A percentile compares a stretch with the other conserved stretches of the same genome.
These are phyloP conservation scores for Accipiter virgatus DNA, from an alignment of 2,113 vertebrate genomes.

Conservation along the genomic window DNA sequence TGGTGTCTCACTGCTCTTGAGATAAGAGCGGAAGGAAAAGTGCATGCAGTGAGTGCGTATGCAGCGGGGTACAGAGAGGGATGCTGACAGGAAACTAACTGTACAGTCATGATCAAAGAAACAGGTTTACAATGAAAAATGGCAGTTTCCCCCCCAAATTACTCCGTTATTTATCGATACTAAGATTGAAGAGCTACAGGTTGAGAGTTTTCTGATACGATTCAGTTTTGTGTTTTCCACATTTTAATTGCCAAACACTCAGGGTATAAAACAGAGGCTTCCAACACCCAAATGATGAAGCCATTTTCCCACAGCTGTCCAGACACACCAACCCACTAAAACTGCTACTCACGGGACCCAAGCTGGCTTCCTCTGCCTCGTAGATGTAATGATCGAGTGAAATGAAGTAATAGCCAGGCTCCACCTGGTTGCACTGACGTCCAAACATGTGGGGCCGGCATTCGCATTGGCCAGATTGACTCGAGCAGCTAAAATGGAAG, in stretches of 20 bases:
- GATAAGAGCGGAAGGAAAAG: neutral
- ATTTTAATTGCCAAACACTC: neutral
- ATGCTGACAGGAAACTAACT: neutral
- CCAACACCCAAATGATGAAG: neutral
- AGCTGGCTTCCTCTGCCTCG: conserved; percentile 87
- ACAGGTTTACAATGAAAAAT: neutral
- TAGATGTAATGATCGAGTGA: conserved; percentile 96
- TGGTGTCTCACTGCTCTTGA: neutral
- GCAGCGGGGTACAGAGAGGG: neutral
- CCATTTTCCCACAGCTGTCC: neutral
- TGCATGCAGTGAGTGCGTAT: rapidly evolving
- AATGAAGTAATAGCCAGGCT: conserved; percentile 93
- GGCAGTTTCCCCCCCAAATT: neutral
- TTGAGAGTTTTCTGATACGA: neutral
- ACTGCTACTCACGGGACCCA: conserved; percentile 87
- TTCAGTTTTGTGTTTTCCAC: neutral
- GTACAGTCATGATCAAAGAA: neutral
- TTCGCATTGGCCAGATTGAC: conserved; percentile 86
- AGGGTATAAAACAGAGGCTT: neutral
- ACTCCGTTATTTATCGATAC: neutral
- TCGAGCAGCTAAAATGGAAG: conserved; percentile 81
- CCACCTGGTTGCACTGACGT: conserved; percentile 89
- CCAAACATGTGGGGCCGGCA: conserved; percentile 92
- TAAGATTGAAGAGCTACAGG: neutral
- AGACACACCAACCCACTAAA: neutral